These are phyloP conservation scores for Conger conger DNA, from an alignment of 2,113 vertebrate genomes.

Conservation along the genomic window DNA sequence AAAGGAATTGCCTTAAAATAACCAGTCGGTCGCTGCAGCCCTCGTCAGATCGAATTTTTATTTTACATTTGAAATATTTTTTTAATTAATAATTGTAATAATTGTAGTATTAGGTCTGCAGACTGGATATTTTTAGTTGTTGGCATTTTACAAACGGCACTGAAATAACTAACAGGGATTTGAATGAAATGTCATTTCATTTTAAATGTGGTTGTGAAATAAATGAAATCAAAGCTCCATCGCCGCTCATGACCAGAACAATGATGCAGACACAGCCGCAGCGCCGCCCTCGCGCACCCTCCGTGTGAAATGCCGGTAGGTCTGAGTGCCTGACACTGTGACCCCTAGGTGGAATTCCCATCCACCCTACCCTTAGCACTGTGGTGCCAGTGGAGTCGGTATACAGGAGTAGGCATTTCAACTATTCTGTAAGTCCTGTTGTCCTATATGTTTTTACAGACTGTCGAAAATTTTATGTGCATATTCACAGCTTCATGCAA, in stretches of 20 bases:
- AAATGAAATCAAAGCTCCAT: not conserved
- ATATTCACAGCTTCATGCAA: not conserved
- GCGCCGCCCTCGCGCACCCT: constrained; percentile 27
- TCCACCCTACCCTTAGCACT: constrained; percentile 45
- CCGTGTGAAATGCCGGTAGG: constrained; percentile 60
- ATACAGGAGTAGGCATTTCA: constrained; percentile 25
- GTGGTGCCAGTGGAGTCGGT: constrained; percentile 38
- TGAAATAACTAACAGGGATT: not conserved
- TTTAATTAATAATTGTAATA: too few species aligned
- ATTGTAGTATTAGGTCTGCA: not conserved
- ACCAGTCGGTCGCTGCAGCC: not conserved
- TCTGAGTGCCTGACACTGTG: constrained; percentile 49
- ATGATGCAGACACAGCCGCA: constrained; percentile 9
- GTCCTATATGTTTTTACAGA: not conserved
- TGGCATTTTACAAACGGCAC: not conserved
- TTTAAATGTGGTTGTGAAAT: not conserved
- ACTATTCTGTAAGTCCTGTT: constrained; percentile 13
- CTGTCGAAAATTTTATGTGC: not conserved
- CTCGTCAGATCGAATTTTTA: not conserved
- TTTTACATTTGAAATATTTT: too few species aligned
- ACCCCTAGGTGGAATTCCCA: constrained; percentile 50
- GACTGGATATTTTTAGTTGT: not conserved
- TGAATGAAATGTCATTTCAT: not conserved
- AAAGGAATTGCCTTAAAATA: not conserved
- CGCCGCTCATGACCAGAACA: not conserved